These are phyloP conservation scores for Himantopus leucocephalus DNA, from an alignment of 2,113 vertebrate species.

Conservation along the genomic window DNA sequence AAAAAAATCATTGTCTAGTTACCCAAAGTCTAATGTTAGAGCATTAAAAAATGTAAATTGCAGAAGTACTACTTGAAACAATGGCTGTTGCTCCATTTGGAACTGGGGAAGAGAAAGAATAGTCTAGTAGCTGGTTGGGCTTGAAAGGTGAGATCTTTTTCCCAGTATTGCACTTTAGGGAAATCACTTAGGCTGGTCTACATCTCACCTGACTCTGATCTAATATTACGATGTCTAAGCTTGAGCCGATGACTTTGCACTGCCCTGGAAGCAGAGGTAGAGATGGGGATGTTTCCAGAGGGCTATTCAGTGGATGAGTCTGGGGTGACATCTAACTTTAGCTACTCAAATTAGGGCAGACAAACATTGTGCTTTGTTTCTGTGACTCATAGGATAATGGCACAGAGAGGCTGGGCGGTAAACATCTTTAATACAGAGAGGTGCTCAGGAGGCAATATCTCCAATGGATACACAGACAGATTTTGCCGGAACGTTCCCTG, in stretches of 20 bases:
- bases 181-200: neutral
- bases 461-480: neutral
- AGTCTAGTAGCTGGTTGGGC: neutral
- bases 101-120: neutral
- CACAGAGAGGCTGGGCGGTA: neutral
- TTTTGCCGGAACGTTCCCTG: neutral
- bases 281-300: neutral
- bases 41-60: neutral
- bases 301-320: neutral
- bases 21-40: neutral
- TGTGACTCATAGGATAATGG: neutral
- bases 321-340: neutral
- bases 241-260: neutral
- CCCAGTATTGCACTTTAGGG: neutral
- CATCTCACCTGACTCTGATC: neutral
- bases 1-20: neutral
- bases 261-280: neutral
- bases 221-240: neutral
- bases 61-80: neutral
- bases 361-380: neutral
- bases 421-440: neutral
- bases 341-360: constrained; percentile 13
- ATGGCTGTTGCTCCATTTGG: neutral
- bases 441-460: neutral
- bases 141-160: neutral